Evolutionary conservation across 2,113 vertebrate genomes (phyloP), one percentile per base, ranked within the genome.

Genomic region (Sorex fumeus): DNA sequence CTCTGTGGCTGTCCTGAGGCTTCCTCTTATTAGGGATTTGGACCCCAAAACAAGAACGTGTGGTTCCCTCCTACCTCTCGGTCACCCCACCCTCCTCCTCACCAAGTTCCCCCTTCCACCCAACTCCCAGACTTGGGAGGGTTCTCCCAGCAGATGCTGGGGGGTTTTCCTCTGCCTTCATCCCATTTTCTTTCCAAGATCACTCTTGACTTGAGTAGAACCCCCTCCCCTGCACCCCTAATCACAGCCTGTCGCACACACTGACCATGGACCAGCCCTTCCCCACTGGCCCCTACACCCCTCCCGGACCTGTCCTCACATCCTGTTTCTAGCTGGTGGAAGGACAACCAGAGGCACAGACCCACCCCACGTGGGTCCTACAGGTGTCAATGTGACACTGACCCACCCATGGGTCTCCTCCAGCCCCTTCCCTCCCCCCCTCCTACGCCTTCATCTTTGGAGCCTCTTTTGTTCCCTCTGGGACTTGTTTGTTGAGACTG

Each of bases 391-490:
- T 32, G 64, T 27, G 64, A 27, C 64, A 66, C 27, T 12, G 28
- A 21, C 27, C 25, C 67, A 32, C 16, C 11, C 30, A 34, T 32
- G 32, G 10, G 34, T 3, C 70, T 23, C 70, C 34, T 28, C 66
- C 66, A 12, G 30, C 21, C 0, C 11, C 66, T 12, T 32, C 64
- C 40, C 72, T 30, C 43, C 75, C 30, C 5, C 0, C n/a, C 25
- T 4, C 6, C 34, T 30, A 34, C 10, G 1, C 27, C 76, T 84
- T 50, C 71, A 60, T 62, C 47, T 10, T 57, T 45, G 34, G 88
- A 67, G 34, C 10, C 78, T 81, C 53, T 92, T 87, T 78, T 69
- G 82, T 87, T 85, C 90, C 40, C 32, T 57, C 85, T 80, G 62
- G 11, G 74, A 90, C 10, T 0, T n/a, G 53, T n/a, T 50, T 87